phyloP scores from a whole-genome alignment of 1,140 invertebrate genomes.

The Cydia strobilella region DNA sequence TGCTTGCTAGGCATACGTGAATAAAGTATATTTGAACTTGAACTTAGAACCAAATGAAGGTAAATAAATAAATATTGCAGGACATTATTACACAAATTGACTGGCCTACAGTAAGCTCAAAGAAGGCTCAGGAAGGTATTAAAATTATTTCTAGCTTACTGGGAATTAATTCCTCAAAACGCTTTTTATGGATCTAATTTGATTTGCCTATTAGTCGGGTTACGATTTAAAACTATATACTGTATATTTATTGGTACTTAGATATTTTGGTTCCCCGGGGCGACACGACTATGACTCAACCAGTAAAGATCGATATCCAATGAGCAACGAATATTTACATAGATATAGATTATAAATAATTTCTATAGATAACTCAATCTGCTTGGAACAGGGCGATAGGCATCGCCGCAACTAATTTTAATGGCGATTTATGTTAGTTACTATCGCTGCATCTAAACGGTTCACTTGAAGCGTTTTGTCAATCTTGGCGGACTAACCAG shows the following conservation, averaged over 20 bases:
- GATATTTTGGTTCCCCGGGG: not conserved
- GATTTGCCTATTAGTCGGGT: too few relatives aligned
- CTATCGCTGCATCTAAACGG: slow-evolving; percentile 15
- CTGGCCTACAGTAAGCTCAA: too few relatives aligned
- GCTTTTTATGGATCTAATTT: too few relatives aligned
- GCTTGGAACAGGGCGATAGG: slow-evolving; percentile 23
- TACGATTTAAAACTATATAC: too few relatives aligned
- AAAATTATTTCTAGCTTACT: too few relatives aligned
- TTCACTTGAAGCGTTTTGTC: slow-evolving; percentile 20
- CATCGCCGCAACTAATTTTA: slow-evolving; percentile 35
- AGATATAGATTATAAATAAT: slow-evolving; percentile 24
- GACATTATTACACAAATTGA: too few relatives aligned
- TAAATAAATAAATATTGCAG: too few relatives aligned
- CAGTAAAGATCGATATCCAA: slow-evolving; percentile 5
- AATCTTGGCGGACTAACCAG: not conserved
- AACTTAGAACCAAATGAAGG: too few relatives aligned
- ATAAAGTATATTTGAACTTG: too few relatives aligned
- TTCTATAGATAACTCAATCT: slow-evolving; percentile 39
- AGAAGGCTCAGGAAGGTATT: too few relatives aligned
- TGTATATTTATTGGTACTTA: not conserved
- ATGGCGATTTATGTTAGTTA: slow-evolving; percentile 34
- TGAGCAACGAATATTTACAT: slow-evolving; percentile 10
- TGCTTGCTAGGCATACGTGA: too few relatives aligned
- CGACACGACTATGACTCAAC: slow-evolving; percentile 9
- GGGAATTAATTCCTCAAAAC: too few relatives aligned